These are phyloP conservation scores for Mobula hypostoma DNA, from an alignment of 2,113 vertebrate species.

Conservation along the genomic window DNA sequence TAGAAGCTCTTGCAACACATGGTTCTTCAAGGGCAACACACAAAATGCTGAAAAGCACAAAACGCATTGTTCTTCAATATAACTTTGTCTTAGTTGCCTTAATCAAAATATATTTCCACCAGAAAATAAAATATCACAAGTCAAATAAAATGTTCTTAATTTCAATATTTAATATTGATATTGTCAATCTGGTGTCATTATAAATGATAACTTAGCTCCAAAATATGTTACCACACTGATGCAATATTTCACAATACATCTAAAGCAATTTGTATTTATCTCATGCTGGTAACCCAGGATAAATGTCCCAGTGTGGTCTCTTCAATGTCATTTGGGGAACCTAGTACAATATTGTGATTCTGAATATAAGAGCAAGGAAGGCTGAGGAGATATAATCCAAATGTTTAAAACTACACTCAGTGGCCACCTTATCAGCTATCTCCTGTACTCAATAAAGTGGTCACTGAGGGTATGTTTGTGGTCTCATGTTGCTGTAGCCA, in stretches of 20 bases:
- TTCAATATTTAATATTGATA: background rate
- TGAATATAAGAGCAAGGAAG: background rate
- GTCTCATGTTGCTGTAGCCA: no score
- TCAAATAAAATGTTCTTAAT: background rate
- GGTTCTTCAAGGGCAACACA: no score
- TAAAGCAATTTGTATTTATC: constrained; percentile 20
- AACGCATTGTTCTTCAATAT: background rate
- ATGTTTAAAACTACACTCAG: background rate
- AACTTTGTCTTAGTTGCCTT: background rate
- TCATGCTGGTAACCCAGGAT: background rate
- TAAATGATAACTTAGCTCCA: background rate
- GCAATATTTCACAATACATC: background rate
- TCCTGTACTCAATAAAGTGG: no score
- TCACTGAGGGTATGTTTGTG: no score
- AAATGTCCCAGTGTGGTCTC: background rate
- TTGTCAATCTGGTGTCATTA: background rate
- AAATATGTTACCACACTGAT: background rate
- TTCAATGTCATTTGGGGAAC: background rate
- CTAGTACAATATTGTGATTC: background rate
- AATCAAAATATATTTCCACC: background rate
- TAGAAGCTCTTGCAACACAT: background rate
- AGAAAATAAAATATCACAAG: background rate
- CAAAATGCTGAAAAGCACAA: no score
- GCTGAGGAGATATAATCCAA: background rate
- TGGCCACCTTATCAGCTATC: no score